A percentile compares a stretch with the other conserved stretches of the same genome.
phyloP scores from a whole-genome alignment of 2,888 invertebrate genomes.

The Masnerella sp. region DNA sequence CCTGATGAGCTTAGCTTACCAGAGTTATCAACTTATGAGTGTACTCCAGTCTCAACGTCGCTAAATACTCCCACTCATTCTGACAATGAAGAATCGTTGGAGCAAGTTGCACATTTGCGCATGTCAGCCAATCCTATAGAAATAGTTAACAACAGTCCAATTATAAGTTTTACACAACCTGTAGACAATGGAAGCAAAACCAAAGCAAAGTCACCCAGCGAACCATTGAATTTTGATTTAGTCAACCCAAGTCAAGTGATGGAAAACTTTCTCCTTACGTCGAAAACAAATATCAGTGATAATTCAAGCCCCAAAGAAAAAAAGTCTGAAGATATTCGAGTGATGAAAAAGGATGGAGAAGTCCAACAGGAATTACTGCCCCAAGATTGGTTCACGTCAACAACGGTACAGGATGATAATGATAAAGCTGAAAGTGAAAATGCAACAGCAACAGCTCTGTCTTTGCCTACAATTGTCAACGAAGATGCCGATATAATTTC shows the following conservation, averaged over 20 bases:
- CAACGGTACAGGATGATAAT: slow-evolving; percentile 16
- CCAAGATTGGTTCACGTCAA: slow-evolving; percentile 48
- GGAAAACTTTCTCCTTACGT: slow-evolving; percentile 26
- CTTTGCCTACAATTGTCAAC: slow-evolving; percentile 27
- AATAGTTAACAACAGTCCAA: slow-evolving; percentile 72
- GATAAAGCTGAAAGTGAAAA: slow-evolving; percentile 11
- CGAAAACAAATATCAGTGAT: slow-evolving; percentile 8
- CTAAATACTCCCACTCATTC: slow-evolving; percentile 75
- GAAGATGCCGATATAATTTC: not conserved
- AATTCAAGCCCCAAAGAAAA: slow-evolving; percentile 1
- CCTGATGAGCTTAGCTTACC: slow-evolving; percentile 75
- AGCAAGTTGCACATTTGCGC: slow-evolving; percentile 64
- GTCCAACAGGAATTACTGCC: slow-evolving; percentile 39
- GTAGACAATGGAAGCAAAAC: slow-evolving; percentile 66
- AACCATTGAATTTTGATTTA: slow-evolving; percentile 68
- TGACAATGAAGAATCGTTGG: slow-evolving; percentile 73
- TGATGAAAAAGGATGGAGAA: slow-evolving; percentile 7
- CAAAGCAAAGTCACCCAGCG: slow-evolving; percentile 58
- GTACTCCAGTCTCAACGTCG: slow-evolving; percentile 74
- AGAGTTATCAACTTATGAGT: slow-evolving; percentile 73
- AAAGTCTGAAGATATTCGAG: not conserved
- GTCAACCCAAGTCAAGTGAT: slow-evolving; percentile 57
- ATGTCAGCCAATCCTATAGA: slow-evolving; percentile 74
- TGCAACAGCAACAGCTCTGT: slow-evolving; percentile 9
- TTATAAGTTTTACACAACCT: slow-evolving; percentile 74